phyloP scores from a whole-genome alignment of 1,140 invertebrate species.

The Stenopsyche tienmushanensis region DNA sequence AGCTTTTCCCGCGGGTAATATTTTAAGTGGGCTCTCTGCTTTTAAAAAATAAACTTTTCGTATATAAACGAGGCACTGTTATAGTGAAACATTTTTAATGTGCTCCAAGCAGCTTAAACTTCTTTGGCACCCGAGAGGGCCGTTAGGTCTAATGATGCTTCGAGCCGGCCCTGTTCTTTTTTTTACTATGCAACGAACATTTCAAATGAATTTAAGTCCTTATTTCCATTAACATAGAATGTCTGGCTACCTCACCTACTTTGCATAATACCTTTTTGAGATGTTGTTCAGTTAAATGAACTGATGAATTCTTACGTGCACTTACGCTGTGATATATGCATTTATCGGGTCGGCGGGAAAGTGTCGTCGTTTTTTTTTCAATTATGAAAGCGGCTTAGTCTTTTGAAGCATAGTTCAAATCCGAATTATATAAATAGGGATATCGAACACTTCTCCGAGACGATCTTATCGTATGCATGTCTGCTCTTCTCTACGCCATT shows the following conservation, averaged over 20 bases:
- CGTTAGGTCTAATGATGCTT: too few species aligned
- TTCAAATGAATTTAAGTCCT: conserved; percentile 1
- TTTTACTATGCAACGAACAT: too few species aligned
- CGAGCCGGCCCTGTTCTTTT: too few species aligned
- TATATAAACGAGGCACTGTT: too few species aligned
- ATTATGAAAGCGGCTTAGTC: not conserved
- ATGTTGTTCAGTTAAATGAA: not conserved
- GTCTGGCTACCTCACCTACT: not conserved
- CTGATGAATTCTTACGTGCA: not conserved
- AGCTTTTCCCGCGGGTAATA: too few species aligned
- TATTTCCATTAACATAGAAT: not conserved
- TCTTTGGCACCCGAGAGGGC: too few species aligned
- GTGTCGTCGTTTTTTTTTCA: not conserved
- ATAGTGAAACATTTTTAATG: too few species aligned
- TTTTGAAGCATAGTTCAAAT: not conserved
- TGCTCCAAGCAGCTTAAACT: too few species aligned
- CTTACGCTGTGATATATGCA: conserved; percentile 5
- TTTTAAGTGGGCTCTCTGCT: too few species aligned
- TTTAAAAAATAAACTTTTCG: too few species aligned
- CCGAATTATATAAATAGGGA: conserved; percentile 10
- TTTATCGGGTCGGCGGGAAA: not conserved
- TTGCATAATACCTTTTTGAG: not conserved
- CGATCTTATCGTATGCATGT: not conserved
- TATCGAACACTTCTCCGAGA: not conserved
- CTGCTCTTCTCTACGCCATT: not conserved